A percentile compares a stretch with the other conserved stretches of the same genome.
phyloP scores from a whole-genome alignment of 2,888 invertebrate species.

The Amiota minor region DNA sequence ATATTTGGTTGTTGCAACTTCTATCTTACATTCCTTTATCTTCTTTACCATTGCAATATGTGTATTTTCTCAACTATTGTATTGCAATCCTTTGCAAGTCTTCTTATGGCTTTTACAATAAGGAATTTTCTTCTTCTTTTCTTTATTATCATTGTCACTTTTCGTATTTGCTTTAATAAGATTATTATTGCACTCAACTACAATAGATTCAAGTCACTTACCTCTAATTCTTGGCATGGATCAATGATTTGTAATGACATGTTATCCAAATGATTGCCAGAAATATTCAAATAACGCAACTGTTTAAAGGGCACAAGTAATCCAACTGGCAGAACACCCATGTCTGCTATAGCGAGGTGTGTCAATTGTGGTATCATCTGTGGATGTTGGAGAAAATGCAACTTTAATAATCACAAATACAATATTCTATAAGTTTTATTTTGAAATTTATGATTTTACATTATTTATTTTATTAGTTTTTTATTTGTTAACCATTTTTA shows the following conservation, averaged over 20 bases:
- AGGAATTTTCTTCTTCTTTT: neutral
- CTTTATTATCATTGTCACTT: neutral
- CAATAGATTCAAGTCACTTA: constrained; percentile 55
- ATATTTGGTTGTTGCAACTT: constrained; percentile 32
- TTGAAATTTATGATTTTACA: neutral
- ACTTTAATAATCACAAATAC: constrained; percentile 27
- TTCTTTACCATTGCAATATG: neutral
- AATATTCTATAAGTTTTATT: no score
- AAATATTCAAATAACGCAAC: constrained; percentile 81
- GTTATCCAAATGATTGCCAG: constrained; percentile 80
- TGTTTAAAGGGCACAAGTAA: constrained; percentile 73
- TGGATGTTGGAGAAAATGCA: constrained; percentile 26
- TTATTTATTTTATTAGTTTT: neutral
- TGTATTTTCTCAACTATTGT: no score
- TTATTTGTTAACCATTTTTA: constrained; percentile 1
- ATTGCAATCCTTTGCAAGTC: no score
- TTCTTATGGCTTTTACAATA: no score
- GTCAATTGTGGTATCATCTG: constrained; percentile 71
- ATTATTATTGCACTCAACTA: neutral
- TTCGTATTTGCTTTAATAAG: neutral
- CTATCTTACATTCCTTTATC: constrained; percentile 22
- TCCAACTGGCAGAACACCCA: constrained; percentile 73
- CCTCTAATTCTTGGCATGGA: constrained; percentile 72
- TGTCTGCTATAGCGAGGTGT: constrained; percentile 72
- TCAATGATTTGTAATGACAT: constrained; percentile 72